phyloP scores from a whole-genome alignment of 1,140 invertebrate genomes.

The Eulimnadia texana region DNA sequence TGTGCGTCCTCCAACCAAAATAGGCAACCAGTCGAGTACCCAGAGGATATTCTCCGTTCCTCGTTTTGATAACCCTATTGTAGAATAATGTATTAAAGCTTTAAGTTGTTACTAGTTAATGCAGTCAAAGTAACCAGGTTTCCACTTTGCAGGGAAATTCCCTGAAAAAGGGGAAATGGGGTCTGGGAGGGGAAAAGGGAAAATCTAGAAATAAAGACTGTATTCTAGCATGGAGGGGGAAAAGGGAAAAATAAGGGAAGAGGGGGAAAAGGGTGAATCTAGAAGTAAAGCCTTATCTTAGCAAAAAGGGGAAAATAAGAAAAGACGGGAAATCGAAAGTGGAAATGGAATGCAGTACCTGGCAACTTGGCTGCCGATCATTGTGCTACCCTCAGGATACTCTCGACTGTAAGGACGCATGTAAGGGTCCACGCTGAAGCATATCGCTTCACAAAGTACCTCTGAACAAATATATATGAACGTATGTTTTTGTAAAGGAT shows the following conservation, averaged over 20 bases:
- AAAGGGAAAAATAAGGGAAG: too few species aligned
- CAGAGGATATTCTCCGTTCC: slow-evolving; percentile 41
- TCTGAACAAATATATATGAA: slow-evolving; percentile 30
- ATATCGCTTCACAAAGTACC: slow-evolving; percentile 46
- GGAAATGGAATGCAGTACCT: too few species aligned
- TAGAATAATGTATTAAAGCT: slow-evolving; percentile 11
- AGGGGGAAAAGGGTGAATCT: too few species aligned
- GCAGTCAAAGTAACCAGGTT: too few species aligned
- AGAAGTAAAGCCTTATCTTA: too few species aligned
- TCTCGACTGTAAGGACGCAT: slow-evolving; percentile 33
- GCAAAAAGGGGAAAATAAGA: too few species aligned
- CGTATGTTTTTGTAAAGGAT: not conserved
- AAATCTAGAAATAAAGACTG: not conserved
- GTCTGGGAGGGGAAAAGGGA: not conserved
- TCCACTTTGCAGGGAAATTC: too few species aligned
- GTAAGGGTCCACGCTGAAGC: slow-evolving; percentile 53
- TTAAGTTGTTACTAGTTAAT: slow-evolving; percentile 5
- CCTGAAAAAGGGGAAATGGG: too few species aligned
- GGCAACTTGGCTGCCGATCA: slow-evolving; percentile 23
- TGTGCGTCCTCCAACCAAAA: slow-evolving; percentile 45
- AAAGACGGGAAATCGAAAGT: too few species aligned
- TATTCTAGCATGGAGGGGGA: too few species aligned
- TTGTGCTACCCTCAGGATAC: slow-evolving; percentile 17
- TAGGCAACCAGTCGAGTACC: slow-evolving; percentile 39
- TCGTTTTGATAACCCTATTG: slow-evolving; percentile 37